Base-by-base conservation (phyloP, 2,113 vertebrate species). In the Peromyscus californicus region DNA sequence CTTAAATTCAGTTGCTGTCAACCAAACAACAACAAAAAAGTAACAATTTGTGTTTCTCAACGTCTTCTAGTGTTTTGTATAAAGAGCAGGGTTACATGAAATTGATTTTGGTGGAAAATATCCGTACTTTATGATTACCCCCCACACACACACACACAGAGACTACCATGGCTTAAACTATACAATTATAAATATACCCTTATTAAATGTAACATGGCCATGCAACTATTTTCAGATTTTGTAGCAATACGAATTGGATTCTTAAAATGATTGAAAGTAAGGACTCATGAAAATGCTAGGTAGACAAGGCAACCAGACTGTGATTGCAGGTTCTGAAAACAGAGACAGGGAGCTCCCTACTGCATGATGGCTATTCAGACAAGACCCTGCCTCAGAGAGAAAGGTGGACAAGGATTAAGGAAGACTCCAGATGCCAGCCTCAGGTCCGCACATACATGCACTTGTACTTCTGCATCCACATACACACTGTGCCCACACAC, bases 41-140 rank as follows among this genome's bases (percentile, higher is more conserved):
- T n/a, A 95, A 59, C 16, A 94, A 67, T 96, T 93, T 70, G 10
- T 36, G 86, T 88, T 86, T 26, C 78, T 22, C 87, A 95, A 91
- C 89, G 61, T 89, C 15, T 45, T 88, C 45, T 84, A 93, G 31
- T 5, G 39, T 82, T 96, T 94, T 86, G 7, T 67, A 33, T 61
- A 91, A 93, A 95, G 69, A 97, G 84, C 5, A 48, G 13, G 90
- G n/a, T 72, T 67, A 7, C 54, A 92, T 8, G 93, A 93, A 90
- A 83, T 59, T 83, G 39, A 82, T 21, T 76, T 78, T 57, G 1
- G 29, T 91, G n/a, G 13, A 54, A 95, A 93, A 59, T 29, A 11
- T 82, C 5, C 24, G 67, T 59, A 74, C 0, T 92, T 97, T 89
- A 75, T 75, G 88, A 89, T 63, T 22, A 65, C 5, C 24, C 10